Conservation (phyloP, 2,113 vertebrate genomes). For the Limanda limanda region DNA sequence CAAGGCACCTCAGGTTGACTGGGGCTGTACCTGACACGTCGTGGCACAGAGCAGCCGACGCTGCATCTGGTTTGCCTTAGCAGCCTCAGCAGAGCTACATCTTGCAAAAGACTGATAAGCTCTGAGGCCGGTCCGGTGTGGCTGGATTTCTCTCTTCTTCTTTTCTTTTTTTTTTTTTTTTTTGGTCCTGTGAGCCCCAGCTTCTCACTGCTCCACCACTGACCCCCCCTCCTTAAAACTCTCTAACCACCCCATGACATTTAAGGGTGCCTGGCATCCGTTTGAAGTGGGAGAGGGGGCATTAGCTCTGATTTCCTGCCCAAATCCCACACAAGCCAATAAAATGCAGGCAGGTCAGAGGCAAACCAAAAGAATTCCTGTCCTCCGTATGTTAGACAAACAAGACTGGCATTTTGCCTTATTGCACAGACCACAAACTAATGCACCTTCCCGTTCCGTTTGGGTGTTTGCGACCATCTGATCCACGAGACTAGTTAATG, state of each 20-base stretch:
- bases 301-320: constrained; percentile 85
- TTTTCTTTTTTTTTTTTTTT: not conserved
- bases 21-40: constrained; percentile 74
- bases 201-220: constrained; percentile 44
- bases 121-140: constrained; percentile 43
- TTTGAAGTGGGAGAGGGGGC: constrained; percentile 82
- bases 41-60: constrained; percentile 57
- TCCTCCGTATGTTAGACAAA: constrained; percentile 71
- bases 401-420: constrained; percentile 58
- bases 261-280: constrained; percentile 81
- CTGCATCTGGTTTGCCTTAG: constrained; percentile 80
- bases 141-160: constrained; percentile 65
- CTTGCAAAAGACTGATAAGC: constrained; percentile 72
- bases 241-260: constrained; percentile 80
- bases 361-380: constrained; percentile 74
- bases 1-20: constrained; percentile 61
- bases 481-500: constrained; percentile 12
- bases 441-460: not conserved
- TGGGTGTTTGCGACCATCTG: not conserved
- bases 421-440: constrained; percentile 13
- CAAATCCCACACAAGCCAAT: constrained; percentile 83
- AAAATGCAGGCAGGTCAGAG: constrained; percentile 78
- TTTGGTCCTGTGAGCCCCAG: constrained; percentile 25
- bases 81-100: constrained; percentile 57
- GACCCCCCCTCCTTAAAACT: constrained; percentile 59